These are phyloP conservation scores for Achatina immaculata DNA, from an alignment of 1,140 invertebrate genomes.

Conservation along the genomic window DNA sequence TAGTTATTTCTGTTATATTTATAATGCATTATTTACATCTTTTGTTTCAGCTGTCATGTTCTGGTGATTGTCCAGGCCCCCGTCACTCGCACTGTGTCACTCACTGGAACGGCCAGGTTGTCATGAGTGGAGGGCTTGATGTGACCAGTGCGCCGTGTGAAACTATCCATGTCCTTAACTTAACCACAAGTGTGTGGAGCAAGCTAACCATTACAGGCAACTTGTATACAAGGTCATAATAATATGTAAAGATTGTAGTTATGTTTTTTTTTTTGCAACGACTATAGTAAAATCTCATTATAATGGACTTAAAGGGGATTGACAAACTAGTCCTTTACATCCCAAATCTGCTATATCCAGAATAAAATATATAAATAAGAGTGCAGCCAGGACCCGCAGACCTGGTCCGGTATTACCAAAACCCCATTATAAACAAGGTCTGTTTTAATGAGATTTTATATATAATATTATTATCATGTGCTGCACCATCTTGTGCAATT, in stretches of 20 bases:
- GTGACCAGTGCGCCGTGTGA: conserved; percentile 56
- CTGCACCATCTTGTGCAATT: too few species aligned
- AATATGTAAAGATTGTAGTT: not conserved
- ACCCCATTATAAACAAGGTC: too few species aligned
- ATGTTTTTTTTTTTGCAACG: not conserved
- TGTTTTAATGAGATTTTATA: too few species aligned
- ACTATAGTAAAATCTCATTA: too few species aligned
- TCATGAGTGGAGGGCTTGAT: conserved; percentile 70
- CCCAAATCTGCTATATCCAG: too few species aligned
- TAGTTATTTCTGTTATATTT: too few species aligned
- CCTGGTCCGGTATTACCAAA: too few species aligned
- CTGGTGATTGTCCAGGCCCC: conserved; percentile 43
- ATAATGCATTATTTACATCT: too few species aligned
- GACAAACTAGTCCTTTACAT: not conserved
- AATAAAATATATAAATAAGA: not conserved
- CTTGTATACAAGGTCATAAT: conserved; percentile 50
- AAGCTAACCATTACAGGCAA: conserved; percentile 45
- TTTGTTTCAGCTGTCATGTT: conserved; percentile 38
- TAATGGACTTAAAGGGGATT: too few species aligned
- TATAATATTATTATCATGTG: too few species aligned
- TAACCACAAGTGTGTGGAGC: conserved; percentile 53
- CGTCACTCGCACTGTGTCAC: conserved; percentile 68
- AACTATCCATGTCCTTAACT: conserved; percentile 62
- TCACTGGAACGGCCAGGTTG: conserved; percentile 58
- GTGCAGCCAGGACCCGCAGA: too few species aligned